These are phyloP conservation scores for Phalangium opilio DNA, from an alignment of 2,888 invertebrate genomes.

Conservation along the genomic window DNA sequence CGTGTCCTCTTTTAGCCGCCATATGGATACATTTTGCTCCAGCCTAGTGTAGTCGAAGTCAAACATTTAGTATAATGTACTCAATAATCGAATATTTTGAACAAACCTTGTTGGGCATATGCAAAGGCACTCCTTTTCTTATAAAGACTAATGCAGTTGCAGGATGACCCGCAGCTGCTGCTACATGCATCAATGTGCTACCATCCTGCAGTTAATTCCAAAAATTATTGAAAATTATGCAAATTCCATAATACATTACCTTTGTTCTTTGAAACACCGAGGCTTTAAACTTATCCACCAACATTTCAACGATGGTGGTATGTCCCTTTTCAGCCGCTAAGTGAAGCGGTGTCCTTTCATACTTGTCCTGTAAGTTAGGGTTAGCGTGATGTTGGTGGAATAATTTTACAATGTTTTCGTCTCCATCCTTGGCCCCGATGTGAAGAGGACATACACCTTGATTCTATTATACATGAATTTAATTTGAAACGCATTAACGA, in stretches of 20 bases:
- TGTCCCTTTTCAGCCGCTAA: slow-evolving; percentile 95
- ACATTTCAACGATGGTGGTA: slow-evolving; percentile 81
- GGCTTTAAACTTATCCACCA: slow-evolving; percentile 95
- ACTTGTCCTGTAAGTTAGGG: slow-evolving; percentile 80
- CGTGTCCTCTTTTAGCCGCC: slow-evolving; percentile 91
- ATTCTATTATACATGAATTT: slow-evolving; percentile 34
- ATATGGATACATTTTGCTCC: slow-evolving; percentile 96
- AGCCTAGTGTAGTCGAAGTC: slow-evolving; percentile 39
- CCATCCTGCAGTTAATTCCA: slow-evolving; percentile 47
- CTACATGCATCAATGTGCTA: slow-evolving; percentile 95
- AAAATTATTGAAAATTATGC: not conserved
- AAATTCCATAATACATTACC: slow-evolving; percentile 11
- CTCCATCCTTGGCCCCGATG: slow-evolving; percentile 88
- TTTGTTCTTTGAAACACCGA: slow-evolving; percentile 91
- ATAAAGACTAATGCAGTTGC: slow-evolving; percentile 97
- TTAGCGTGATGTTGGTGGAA: slow-evolving; percentile 89
- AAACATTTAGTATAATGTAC: no score
- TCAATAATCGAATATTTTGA: no score
- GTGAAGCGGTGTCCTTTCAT: slow-evolving; percentile 92
- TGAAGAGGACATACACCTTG: slow-evolving; percentile 90
- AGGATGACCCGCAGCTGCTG: slow-evolving; percentile 90
- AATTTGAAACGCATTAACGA: slow-evolving; percentile 25
- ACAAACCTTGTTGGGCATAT: slow-evolving; percentile 94
- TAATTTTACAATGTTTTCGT: slow-evolving; percentile 84
- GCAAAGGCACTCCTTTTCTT: slow-evolving; percentile 94